A percentile compares a stretch with the other conserved stretches of the same genome.
Evolutionary conservation across 2,113 vertebrate genomes (phyloP).

Genomic region (Mobula birostris): DNA sequence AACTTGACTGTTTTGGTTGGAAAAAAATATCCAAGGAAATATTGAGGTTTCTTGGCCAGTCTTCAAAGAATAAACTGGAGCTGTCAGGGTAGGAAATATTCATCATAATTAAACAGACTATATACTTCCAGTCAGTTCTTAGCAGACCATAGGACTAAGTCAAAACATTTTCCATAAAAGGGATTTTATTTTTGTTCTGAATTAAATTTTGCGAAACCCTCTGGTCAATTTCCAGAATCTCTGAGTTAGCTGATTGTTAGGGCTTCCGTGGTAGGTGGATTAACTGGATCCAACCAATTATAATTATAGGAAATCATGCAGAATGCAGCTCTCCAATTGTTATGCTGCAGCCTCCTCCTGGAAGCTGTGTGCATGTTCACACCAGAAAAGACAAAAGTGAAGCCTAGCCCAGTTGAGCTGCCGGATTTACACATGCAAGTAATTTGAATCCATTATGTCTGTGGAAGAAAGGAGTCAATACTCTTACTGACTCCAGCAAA

Average conservation of each 20-base stretch:
- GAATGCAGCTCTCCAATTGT: neutral
- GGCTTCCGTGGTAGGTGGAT: neutral
- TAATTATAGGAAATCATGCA: neutral
- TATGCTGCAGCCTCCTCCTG: neutral
- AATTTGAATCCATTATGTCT: neutral
- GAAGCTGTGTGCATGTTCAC: neutral
- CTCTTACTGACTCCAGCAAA: neutral
- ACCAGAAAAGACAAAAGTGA: neutral
- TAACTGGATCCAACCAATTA: neutral
- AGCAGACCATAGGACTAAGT: neutral
- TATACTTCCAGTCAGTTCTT: neutral
- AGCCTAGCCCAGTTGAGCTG: neutral
- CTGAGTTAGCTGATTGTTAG: neutral
- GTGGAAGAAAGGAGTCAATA: neutral
- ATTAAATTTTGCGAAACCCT: neutral
- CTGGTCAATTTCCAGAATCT: too few species aligned
- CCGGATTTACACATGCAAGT: neutral
- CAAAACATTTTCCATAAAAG: neutral
- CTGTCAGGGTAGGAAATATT: conserved; percentile 7
- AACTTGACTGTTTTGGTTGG: neutral
- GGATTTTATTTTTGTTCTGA: neutral
- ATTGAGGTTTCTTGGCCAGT: neutral
- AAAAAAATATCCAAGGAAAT: neutral
- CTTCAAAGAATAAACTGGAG: neutral
- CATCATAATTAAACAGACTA: neutral